phyloP scores from a whole-genome alignment of 1,140 invertebrate genomes.

The Heterodera carotae region DNA sequence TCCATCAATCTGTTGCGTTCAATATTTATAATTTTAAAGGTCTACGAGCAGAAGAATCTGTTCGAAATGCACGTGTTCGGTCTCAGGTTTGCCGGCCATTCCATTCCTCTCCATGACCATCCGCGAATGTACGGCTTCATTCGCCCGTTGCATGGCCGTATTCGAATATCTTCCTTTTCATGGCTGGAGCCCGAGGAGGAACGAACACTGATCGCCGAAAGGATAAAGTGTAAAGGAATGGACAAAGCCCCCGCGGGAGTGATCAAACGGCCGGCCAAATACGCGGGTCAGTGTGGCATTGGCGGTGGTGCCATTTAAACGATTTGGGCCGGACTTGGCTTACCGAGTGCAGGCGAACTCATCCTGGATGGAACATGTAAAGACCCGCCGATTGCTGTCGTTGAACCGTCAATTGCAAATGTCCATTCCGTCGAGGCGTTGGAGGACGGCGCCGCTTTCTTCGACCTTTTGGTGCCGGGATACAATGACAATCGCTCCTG shows the following conservation, averaged over 20 bases:
- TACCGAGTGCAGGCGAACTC: constrained; percentile 31
- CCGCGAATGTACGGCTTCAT: constrained; percentile 51
- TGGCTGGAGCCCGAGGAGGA: constrained; percentile 41
- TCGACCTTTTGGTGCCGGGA: constrained; percentile 50
- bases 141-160: constrained; percentile 31
- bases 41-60: constrained; percentile 26
- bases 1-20: too few species aligned
- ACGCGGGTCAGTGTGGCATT: constrained; percentile 36
- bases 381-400: constrained; percentile 37
- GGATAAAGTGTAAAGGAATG: not conserved
- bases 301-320: constrained; percentile 1
- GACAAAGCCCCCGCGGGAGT: constrained; percentile 4
- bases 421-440: constrained; percentile 41
- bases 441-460: constrained; percentile 51
- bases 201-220: constrained; percentile 1
- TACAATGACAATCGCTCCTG: constrained; percentile 33
- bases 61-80: constrained; percentile 47
- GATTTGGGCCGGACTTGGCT: not conserved
- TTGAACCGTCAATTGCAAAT: constrained; percentile 33
- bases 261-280: constrained; percentile 36
- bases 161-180: constrained; percentile 42
- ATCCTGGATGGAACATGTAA: constrained; percentile 43
- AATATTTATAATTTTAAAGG: constrained; percentile 28
- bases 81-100: constrained; percentile 36
- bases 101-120: constrained; percentile 51